A percentile compares a stretch with the other conserved stretches of the same genome.
phyloP scores from a whole-genome alignment of 2,888 invertebrate genomes.

The Syrista parreyssii region DNA sequence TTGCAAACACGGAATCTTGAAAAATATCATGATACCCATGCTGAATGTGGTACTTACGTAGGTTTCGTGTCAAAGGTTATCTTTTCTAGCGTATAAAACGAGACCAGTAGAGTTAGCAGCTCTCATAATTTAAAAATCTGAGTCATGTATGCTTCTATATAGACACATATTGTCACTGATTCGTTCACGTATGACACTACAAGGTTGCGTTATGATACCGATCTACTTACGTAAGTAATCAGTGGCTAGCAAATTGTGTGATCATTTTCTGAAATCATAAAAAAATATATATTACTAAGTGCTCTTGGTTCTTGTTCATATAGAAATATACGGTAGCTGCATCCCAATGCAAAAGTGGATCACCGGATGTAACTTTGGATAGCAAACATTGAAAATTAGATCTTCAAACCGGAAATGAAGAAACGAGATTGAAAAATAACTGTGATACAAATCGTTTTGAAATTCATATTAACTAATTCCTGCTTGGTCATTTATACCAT shows the following conservation, averaged over 20 bases:
- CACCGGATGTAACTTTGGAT: not conserved
- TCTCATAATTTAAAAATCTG: not conserved
- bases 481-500: not conserved
- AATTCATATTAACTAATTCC: not conserved
- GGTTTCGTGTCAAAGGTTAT: not conserved
- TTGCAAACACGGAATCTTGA: not conserved
- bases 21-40: not conserved
- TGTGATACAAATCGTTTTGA: not conserved
- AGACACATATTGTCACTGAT: not conserved
- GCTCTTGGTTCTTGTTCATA: not conserved
- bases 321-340: not conserved
- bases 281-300: too few species aligned
- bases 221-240: not conserved
- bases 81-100: not conserved
- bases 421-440: not conserved
- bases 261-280: too few species aligned
- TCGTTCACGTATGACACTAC: not conserved
- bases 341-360: not conserved
- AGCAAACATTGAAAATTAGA: not conserved
- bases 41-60: not conserved
- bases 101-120: not conserved
- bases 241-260: not conserved
- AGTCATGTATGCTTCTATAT: not conserved
- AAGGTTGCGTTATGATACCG: not conserved
- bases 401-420: not conserved